Evolutionary conservation across 1,140 invertebrate species (phyloP).

Genomic region (Pantala flavescens): DNA sequence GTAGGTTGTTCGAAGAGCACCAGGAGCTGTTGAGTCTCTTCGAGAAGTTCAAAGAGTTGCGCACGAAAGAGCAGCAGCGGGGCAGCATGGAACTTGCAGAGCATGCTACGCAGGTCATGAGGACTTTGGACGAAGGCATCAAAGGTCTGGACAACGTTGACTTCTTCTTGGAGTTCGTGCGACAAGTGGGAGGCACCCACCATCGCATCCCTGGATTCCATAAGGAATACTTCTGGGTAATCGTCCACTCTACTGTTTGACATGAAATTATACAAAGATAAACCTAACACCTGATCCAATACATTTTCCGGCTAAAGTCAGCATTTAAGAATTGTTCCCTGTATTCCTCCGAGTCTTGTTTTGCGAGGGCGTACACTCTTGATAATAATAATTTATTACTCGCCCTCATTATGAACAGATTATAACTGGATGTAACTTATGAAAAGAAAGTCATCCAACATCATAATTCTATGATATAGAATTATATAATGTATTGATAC

Average conservation of each 20-base stretch:
- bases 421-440: no score
- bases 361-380: no score
- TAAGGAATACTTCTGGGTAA: constrained; percentile 76
- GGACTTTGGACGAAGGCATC: constrained; percentile 75
- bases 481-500: no score
- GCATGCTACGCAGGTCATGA: constrained; percentile 82
- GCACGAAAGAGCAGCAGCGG: constrained; percentile 68
- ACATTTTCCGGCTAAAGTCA: no score
- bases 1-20: constrained; percentile 81
- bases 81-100: constrained; percentile 70
- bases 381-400: no score
- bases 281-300: neutral
- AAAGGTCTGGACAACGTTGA: constrained; percentile 74
- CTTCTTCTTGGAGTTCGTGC: constrained; percentile 68
- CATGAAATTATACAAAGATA: no score
- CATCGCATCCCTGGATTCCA: constrained; percentile 73
- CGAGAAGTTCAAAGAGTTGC: constrained; percentile 64
- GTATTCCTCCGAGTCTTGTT: no score
- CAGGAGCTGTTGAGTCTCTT: constrained; percentile 69
- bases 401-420: no score
- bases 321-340: no score
- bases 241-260: neutral
- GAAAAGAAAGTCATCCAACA: no score
- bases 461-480: no score
- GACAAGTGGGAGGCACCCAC: constrained; percentile 72